Percentiles rank a stretch among this genome's conserved stretches.
Evolutionary conservation across 2,113 vertebrate genomes (phyloP).

Genomic region (Carassius gibelio): DNA sequence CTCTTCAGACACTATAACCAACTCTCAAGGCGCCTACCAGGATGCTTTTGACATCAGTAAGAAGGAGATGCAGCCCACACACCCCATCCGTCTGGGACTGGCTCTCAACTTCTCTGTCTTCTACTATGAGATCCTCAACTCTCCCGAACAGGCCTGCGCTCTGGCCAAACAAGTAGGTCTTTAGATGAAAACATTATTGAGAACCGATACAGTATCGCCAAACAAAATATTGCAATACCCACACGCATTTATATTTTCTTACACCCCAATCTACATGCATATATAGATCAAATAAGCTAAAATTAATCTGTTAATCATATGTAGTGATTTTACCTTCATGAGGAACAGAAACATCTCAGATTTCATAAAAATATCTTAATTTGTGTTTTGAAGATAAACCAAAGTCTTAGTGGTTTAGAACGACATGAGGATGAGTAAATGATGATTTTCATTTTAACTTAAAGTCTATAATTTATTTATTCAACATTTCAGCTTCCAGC

Average conservation of each 20-base stretch:
- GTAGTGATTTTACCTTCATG: background rate
- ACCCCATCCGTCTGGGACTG: constrained; percentile 88
- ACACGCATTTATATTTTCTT: no score
- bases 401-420: background rate
- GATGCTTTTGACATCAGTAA: constrained; percentile 89
- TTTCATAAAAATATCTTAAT: background rate
- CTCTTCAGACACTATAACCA: constrained; percentile 83
- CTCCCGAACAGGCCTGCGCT: constrained; percentile 85
- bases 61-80: constrained; percentile 89
- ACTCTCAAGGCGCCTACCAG: constrained; percentile 86
- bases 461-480: no score
- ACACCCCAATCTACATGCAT: background rate
- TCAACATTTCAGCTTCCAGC: background rate
- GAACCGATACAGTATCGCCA: no score
- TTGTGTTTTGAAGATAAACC: background rate
- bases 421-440: background rate
- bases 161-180: constrained; percentile 86
- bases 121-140: constrained; percentile 91
- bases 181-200: background rate
- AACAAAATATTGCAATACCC: no score
- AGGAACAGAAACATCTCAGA: background rate
- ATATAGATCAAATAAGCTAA: background rate
- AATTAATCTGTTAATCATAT: background rate
- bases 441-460: no score
- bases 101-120: constrained; percentile 94